Evolutionary conservation across 2,797 vertebrate species (phyloP), one percentile per base, ranked within the genome.

Genomic region (Eurystomus glaucurus): DNA sequence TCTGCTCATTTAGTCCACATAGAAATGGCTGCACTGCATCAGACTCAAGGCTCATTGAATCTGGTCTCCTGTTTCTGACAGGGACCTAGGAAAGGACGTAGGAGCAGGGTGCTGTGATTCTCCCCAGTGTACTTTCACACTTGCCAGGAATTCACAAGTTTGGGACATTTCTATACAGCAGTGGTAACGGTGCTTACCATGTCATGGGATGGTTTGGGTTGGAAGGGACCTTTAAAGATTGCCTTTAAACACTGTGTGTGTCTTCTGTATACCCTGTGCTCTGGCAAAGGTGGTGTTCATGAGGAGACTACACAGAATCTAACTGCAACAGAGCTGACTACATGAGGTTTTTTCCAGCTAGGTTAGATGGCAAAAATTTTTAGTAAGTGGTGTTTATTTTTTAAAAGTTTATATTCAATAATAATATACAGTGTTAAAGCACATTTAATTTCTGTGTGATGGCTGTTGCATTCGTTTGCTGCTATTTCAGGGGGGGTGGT

Each of bases 21-120:
- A 17, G 66, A 62, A 68, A 35, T 45, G 79, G 25, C 16, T 48
- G 48, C 29, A 14, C 18, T 3, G 0, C 46, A 26, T 65, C 29
- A 57, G 72, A 31, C 1, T 2, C 0, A 1, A n/a, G 10, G 60
- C 33, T 85, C 4, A 0, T 26, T 18, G 29, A 31, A 10, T 61
- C 64, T 62, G 29, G 14, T 46, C 39, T 78, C 17, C 61, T 45
- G 8, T 48, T 83, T 29, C 45, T n/a, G 52, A 4, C 35, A 9
- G 54, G 46, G 35, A 28, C 64, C 2, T 4, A 6, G 79, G 61
- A 48, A 21, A 23, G 55, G 46, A 55, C 5, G 14, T 23, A 60
- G 28, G 58, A 82, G 54, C n/a, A 21, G 52, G 9, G 8, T 51
- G 45, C 60, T 14, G 13, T n/a, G 16, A 3, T 43, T 93, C 35